A percentile compares a stretch with the other conserved stretches of the same genome.
These are phyloP conservation scores for Synergus itoensis DNA, from an alignment of 2,888 invertebrate genomes.

Conservation along the genomic window DNA sequence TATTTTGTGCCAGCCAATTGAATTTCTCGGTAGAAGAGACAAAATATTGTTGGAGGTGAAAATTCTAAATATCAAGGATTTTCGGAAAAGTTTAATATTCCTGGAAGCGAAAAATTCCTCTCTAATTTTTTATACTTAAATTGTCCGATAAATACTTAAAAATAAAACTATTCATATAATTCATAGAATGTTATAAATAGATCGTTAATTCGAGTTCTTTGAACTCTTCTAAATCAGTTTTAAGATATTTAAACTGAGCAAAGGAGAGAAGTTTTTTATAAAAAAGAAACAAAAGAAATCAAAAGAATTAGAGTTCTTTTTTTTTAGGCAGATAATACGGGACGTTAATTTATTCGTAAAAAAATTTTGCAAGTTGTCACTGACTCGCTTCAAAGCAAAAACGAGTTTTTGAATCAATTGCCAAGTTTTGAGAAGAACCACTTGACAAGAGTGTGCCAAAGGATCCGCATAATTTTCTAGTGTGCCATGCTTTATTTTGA, in stretches of 20 bases:
- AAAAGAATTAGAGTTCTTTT: not conserved
- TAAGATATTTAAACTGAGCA: not conserved
- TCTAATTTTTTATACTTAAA: not conserved
- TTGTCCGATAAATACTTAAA: not conserved
- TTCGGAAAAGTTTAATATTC: not conserved
- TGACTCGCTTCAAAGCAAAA: constrained; percentile 1
- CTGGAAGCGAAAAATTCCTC: not conserved
- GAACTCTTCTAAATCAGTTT: not conserved
- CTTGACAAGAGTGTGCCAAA: constrained; percentile 3
- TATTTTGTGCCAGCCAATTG: not conserved
- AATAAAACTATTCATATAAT: not conserved
- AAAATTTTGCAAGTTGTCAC: constrained; percentile 1
- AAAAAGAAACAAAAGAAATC: not conserved
- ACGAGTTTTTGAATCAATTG: constrained; percentile 14
- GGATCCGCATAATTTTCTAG: not conserved
- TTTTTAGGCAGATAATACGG: not conserved
- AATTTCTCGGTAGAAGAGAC: not conserved
- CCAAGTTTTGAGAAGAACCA: constrained; percentile 15
- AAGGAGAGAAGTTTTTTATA: not conserved
- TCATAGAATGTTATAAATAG: not conserved
- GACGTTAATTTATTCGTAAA: constrained; percentile 18
- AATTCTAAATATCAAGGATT: not conserved
- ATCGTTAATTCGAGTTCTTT: not conserved
- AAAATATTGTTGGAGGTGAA: not conserved
- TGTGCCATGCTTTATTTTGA: constrained; percentile 10